These are phyloP conservation scores for Trematomus bernacchii DNA, from an alignment of 2,797 vertebrate genomes.

Conservation along the genomic window DNA sequence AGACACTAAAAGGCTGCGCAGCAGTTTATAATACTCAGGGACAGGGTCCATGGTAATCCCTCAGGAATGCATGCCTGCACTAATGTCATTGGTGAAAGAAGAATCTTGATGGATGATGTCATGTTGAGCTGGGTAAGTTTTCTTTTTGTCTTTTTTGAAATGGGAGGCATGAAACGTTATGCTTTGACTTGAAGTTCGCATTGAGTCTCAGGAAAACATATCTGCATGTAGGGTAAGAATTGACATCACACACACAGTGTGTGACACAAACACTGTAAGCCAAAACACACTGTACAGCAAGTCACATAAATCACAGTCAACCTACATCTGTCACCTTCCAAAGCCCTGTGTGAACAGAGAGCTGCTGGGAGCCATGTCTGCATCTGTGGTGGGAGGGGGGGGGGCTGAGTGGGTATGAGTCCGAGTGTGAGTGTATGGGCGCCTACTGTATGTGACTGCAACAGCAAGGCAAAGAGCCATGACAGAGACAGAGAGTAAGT, in stretches of 20 bases:
- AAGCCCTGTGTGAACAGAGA: conserved; percentile 40
- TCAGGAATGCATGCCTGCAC: neutral
- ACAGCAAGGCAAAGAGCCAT: conserved; percentile 14
- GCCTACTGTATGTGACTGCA: conserved; percentile 8
- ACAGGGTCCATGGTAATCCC: neutral
- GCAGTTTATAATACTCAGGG: too few relatives aligned
- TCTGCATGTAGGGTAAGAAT: neutral
- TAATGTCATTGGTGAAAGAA: neutral
- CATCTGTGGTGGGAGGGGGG: conserved; percentile 17
- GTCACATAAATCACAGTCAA: conserved; percentile 46
- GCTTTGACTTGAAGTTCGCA: neutral
- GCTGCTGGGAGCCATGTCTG: conserved; percentile 25
- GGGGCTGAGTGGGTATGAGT: conserved; percentile 1
- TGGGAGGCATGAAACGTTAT: neutral
- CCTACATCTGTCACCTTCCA: conserved; percentile 55
- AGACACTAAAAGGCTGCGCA: too few relatives aligned
- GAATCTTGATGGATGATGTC: neutral
- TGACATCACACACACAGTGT: neutral
- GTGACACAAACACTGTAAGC: conserved; percentile 35
- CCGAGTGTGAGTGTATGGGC: conserved; percentile 3
- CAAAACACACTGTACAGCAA: conserved; percentile 34
- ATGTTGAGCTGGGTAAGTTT: neutral
- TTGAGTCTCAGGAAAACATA: neutral
- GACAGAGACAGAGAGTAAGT: neutral
- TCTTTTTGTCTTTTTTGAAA: conserved; percentile 7